A percentile compares a stretch with the other conserved stretches of the same genome.
Evolutionary conservation across 1,140 invertebrate species (phyloP).

Genomic region (Acromyrmex charruanus): DNA sequence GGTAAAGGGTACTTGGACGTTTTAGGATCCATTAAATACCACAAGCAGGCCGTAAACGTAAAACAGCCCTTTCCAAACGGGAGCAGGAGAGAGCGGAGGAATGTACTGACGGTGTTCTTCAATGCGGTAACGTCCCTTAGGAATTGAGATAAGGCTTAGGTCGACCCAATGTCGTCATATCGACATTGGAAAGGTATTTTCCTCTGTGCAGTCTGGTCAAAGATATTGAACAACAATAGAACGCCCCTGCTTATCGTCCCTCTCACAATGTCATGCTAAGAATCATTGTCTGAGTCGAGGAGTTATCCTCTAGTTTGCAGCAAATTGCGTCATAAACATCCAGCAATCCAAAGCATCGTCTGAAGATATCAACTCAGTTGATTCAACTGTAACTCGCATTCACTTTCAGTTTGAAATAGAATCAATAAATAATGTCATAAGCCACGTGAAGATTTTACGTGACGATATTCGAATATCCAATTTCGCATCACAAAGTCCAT

Average conservation of each 20-base stretch:
- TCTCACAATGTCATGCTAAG: background rate
- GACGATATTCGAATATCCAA: background rate
- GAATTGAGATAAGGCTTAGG: constrained; percentile 63
- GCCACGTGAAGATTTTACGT: background rate
- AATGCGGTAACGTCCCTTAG: constrained; percentile 16
- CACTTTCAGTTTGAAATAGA: background rate
- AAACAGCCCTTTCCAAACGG: constrained; percentile 54
- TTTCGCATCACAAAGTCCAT: background rate
- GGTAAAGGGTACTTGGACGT: constrained; percentile 60
- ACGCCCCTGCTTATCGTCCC: constrained; percentile 52
- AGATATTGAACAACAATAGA: constrained; percentile 67
- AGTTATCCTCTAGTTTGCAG: constrained; percentile 39
- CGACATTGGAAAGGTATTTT: constrained; percentile 69
- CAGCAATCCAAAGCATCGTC: background rate
- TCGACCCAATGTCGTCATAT: constrained; percentile 35
- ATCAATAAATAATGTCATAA: constrained; percentile 13
- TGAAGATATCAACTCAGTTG: background rate
- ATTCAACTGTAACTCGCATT: constrained; percentile 44
- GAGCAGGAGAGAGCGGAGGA: background rate
- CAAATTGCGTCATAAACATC: constrained; percentile 42
- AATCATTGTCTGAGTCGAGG: constrained; percentile 25
- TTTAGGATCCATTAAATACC: constrained; percentile 72
- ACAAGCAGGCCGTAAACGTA: constrained; percentile 70
- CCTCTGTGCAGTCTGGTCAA: background rate
- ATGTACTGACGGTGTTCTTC: constrained; percentile 43